These are phyloP conservation scores for Chelonia mydas DNA, from an alignment of 2,797 vertebrate species.

Conservation along the genomic window DNA sequence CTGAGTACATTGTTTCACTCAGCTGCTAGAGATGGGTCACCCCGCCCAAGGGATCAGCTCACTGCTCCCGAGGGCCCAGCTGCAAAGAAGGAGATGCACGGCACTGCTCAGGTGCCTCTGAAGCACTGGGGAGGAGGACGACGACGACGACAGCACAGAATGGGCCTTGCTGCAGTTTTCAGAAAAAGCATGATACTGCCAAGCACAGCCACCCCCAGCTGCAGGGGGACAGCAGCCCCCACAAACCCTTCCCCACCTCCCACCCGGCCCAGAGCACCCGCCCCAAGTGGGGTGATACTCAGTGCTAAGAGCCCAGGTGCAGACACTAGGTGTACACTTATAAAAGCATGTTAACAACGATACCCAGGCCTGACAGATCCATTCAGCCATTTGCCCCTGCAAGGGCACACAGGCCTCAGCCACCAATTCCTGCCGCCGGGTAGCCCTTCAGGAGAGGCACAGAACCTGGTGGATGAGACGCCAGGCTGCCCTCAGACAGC, in stretches of 20 bases:
- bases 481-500: background rate
- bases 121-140: background rate
- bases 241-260: too few species aligned
- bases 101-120: background rate
- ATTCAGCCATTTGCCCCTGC: too few species aligned
- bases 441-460: background rate
- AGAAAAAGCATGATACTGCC: background rate
- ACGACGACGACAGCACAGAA: background rate
- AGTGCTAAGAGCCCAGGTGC: too few species aligned
- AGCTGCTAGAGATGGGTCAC: background rate
- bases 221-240: too few species aligned
- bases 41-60: background rate
- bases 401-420: background rate
- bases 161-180: too few species aligned
- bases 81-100: background rate
- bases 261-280: too few species aligned
- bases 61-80: background rate
- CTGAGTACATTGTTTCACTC: background rate
- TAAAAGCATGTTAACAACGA: too few species aligned
- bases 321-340: too few species aligned
- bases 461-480: background rate
- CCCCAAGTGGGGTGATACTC: too few species aligned
- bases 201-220: background rate
- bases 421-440: too few species aligned
- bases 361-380: too few species aligned